These are phyloP conservation scores for Salvelinus alpinus DNA, from an alignment of 2,113 vertebrate species.

Conservation along the genomic window DNA sequence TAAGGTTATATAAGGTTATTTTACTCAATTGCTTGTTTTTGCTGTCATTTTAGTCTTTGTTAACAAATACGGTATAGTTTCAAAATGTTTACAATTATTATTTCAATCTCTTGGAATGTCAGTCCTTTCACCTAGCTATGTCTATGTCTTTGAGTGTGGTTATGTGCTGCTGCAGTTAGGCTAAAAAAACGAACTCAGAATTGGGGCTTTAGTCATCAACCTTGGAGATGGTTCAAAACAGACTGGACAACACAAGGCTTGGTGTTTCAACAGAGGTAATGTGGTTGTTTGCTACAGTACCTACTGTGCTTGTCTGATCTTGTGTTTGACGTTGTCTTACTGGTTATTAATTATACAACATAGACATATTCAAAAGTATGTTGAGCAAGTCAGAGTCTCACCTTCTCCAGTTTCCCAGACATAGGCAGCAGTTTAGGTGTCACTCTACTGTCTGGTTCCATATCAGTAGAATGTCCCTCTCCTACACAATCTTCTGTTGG, in stretches of 20 bases:
- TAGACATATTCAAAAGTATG: too few relatives aligned
- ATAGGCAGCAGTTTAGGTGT: constrained; percentile 82
- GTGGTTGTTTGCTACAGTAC: constrained; percentile 37
- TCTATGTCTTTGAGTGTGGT: too few relatives aligned
- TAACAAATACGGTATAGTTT: too few relatives aligned
- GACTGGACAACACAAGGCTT: constrained; percentile 50
- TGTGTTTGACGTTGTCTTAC: constrained; percentile 14
- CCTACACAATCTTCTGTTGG: constrained; percentile 33
- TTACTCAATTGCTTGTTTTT: too few relatives aligned
- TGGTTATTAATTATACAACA: constrained; percentile 16
- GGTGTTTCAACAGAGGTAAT: constrained; percentile 60
- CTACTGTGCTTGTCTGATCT: constrained; percentile 54
- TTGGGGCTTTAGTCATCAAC: too few relatives aligned
- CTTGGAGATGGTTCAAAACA: too few relatives aligned
- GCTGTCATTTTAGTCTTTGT: too few relatives aligned
- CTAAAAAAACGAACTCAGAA: constrained; percentile 48
- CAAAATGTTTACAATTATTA: too few relatives aligned
- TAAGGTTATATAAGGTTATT: too few relatives aligned
- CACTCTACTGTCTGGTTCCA: constrained; percentile 67
- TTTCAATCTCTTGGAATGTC: too few relatives aligned
- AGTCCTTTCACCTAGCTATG: too few relatives aligned
- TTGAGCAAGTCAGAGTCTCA: constrained; percentile 56
- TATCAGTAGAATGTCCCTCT: constrained; percentile 22
- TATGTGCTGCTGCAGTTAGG: too few relatives aligned
- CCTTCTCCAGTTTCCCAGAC: constrained; percentile 82